Evolutionary conservation across 2,797 vertebrate genomes (phyloP), one percentile per base, ranked within the genome.

Genomic region (Myoxocephalus aenaeus): DNA sequence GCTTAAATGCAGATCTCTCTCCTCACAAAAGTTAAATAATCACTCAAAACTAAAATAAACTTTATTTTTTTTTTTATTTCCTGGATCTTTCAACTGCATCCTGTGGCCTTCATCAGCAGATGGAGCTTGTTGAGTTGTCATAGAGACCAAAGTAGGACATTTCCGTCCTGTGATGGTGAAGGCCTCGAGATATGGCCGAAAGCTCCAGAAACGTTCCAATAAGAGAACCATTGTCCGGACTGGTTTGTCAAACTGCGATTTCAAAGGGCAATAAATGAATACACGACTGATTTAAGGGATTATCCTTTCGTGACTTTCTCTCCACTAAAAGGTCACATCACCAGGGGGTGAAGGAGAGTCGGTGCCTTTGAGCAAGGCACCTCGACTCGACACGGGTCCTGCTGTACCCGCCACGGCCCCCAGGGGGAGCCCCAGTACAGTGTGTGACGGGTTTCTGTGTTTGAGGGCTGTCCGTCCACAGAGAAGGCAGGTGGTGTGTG

Each of bases 391-490:
- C n/a, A 6, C 15, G 14, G 46, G 7, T 27, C 22, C 25, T 58
- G 70, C 17, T 34, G 0, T 79, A 34, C 50, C 54, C 22, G 53
- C 57, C 29, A 44, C 7, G 1, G 32, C 89, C 93, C 40, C 80
- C 40, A 91, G 91, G 75, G 87, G 91, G 93, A 70, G 90, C 86
- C 40, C 56, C 34, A 32, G 69, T 34, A 77, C 78, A 80, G 73
- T 6, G 18, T 73, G 65, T 73, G 54, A 3, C 27, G 22, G 5
- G 34, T 22, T 20, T 29, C 63, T 42, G 34, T 44, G 15, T 70
- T 22, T 46, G 27, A 57, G 71, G 34, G 14, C 9, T 1, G 1
- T 42, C 59, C 77, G 36, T 58, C 10, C 17, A 38, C 36, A 15
- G 56, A 11, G 18, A 34, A 42, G 73, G 61, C 65, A 73, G 70